phyloP scores from a whole-genome alignment of 2,113 vertebrate genomes.

The Gopherus evgoodei region DNA sequence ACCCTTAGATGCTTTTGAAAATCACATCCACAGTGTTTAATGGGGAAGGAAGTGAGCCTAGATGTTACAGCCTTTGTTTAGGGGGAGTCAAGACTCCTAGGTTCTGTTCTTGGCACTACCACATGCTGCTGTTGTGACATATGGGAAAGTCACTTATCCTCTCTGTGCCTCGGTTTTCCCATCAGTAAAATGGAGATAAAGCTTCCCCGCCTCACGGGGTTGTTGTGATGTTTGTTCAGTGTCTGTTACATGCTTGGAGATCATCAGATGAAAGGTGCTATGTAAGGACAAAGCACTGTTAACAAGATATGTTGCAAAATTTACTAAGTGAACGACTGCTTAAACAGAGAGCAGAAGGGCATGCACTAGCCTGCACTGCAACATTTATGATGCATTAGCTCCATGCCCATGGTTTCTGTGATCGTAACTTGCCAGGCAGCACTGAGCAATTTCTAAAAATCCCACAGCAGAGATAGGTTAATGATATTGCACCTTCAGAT shows the following conservation, averaged over 20 bases:
- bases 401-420: neutral
- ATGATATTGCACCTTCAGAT: neutral
- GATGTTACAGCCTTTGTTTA: neutral
- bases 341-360: neutral
- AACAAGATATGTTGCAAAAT: neutral
- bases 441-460: neutral
- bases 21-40: neutral
- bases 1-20: neutral
- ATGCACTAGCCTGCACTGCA: fast-evolving
- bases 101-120: neutral
- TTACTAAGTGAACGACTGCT: fast-evolving
- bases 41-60: neutral
- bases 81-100: neutral
- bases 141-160: neutral
- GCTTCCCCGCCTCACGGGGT: neutral
- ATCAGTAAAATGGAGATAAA: neutral
- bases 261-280: neutral
- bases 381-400: neutral
- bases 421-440: neutral
- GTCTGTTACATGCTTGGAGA: neutral
- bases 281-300: fast-evolving
- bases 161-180: neutral
- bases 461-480: neutral
- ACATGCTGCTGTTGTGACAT: neutral
- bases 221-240: fast-evolving